These are phyloP conservation scores for Notothenia rossii DNA, from an alignment of 2,113 vertebrate genomes.

Conservation along the genomic window DNA sequence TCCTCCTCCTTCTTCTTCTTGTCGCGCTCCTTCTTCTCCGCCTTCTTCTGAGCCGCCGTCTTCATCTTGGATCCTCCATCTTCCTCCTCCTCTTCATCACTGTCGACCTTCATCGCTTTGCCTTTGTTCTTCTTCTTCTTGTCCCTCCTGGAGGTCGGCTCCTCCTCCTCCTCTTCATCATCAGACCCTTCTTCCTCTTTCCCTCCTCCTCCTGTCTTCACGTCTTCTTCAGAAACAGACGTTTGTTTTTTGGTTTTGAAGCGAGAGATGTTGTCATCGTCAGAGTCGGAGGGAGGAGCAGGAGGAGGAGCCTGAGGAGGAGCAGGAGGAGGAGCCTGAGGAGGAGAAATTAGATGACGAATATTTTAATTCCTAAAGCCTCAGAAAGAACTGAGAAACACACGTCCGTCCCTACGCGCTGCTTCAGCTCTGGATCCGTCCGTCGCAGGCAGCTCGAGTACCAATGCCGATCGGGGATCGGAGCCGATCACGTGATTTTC, in stretches of 20 bases:
- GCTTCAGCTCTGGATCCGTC: no score
- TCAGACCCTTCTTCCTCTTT: constrained; percentile 38
- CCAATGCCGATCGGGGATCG: no score
- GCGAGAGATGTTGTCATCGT: constrained; percentile 83
- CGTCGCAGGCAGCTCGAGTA: no score
- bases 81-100: constrained; percentile 86
- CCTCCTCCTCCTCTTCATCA: constrained; percentile 53
- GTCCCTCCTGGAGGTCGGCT: constrained; percentile 84
- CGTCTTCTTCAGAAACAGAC: constrained; percentile 65
- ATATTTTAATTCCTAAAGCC: no score
- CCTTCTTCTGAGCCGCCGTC: constrained; percentile 97
- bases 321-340: constrained; percentile 1
- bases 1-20: constrained; percentile 93
- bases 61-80: constrained; percentile 92
- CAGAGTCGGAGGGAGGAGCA: constrained; percentile 83
- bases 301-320: constrained; percentile 60
- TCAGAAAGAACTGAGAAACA: no score
- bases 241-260: constrained; percentile 85
- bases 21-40: constrained; percentile 97
- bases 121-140: constrained; percentile 89
- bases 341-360: no score
- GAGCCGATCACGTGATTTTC: no score
- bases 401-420: no score
- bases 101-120: constrained; percentile 79
- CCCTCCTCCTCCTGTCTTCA: constrained; percentile 57